A percentile compares a stretch with the other conserved stretches of the same genome.
Evolutionary conservation across 2,888 invertebrate species (phyloP).

Genomic region (Temnothorax unifasciatus): DNA sequence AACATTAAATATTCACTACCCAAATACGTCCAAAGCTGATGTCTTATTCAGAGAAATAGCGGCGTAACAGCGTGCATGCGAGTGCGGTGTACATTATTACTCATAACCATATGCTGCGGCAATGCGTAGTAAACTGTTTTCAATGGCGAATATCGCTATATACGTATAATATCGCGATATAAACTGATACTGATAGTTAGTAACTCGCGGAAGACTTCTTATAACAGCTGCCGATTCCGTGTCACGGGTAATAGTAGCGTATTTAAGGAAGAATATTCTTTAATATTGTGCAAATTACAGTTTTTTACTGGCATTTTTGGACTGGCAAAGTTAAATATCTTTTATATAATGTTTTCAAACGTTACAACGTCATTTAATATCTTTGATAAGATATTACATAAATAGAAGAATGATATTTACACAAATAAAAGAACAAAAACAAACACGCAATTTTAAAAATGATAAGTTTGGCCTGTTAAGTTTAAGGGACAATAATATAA

Average conservation of each 20-base stretch:
- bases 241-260: neutral
- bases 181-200: constrained; percentile 42
- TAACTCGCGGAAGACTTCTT: constrained; percentile 30
- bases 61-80: constrained; percentile 35
- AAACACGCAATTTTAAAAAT: neutral
- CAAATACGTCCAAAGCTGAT: constrained; percentile 52
- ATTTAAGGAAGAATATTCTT: constrained; percentile 6
- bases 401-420: neutral
- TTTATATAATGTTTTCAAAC: neutral
- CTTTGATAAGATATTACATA: neutral
- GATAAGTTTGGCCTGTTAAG: neutral
- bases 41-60: constrained; percentile 55
- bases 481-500: neutral
- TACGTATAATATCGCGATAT: constrained; percentile 23
- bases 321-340: neutral
- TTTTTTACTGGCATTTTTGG: neutral
- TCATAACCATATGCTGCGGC: constrained; percentile 47
- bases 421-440: neutral
- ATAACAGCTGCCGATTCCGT: constrained; percentile 5
- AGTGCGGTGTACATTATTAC: constrained; percentile 43
- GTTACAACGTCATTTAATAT: neutral
- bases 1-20: constrained; percentile 65
- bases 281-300: neutral
- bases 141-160: constrained; percentile 39
- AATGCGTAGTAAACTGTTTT: constrained; percentile 51